Evolutionary conservation across 2,797 vertebrate species (phyloP).

Genomic region (Meriones psammophilus): DNA sequence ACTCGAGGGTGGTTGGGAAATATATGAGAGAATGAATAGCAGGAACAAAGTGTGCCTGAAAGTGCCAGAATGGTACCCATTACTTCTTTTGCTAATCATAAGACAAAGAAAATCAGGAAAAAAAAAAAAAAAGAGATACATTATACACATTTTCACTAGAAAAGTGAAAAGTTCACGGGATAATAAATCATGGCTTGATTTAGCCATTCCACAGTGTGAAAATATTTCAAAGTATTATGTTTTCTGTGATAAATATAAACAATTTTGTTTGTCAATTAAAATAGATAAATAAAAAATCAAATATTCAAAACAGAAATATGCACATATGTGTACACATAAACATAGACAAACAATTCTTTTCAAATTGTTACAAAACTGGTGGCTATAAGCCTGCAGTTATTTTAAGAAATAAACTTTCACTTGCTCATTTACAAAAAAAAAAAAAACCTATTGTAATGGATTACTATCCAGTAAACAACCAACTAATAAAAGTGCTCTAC

Average conservation of each 20-base stretch:
- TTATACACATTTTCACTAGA: background rate
- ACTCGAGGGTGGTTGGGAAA: background rate
- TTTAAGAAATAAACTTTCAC: constrained; percentile 5
- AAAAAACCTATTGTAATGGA: background rate
- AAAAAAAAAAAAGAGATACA: background rate
- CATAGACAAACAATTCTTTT: background rate
- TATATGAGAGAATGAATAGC: background rate
- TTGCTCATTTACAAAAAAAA: background rate
- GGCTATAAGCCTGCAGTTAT: background rate
- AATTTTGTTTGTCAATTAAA: background rate
- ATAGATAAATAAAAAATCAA: background rate
- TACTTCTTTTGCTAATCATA: background rate
- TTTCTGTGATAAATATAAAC: background rate
- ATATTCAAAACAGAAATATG: background rate
- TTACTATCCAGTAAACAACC: background rate
- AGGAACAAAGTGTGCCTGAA: background rate
- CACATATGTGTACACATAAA: background rate
- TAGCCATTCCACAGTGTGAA: background rate
- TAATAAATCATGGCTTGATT: background rate
- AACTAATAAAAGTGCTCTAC: background rate
- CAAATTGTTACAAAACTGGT: background rate
- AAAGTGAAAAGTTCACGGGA: background rate
- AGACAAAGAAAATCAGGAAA: background rate
- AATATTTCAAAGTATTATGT: background rate
- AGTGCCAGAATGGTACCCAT: background rate